Evolutionary conservation across 2,113 vertebrate species (phyloP).

Genomic region (Prunella fulvescens): DNA sequence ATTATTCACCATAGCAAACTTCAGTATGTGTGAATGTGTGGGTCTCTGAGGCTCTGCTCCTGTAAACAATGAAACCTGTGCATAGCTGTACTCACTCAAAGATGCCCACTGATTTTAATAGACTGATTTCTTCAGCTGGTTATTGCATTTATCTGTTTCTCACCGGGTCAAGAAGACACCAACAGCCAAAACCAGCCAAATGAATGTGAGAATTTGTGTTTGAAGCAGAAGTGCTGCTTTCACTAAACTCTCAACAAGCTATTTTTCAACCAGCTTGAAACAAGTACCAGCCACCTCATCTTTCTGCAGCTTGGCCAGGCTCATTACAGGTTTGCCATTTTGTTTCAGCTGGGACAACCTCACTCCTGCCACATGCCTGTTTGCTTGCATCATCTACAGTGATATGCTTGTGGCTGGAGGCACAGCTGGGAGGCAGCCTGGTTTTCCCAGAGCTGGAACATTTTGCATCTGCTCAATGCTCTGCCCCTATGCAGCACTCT

Average conservation of each 20-base stretch:
- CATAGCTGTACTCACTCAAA: background rate
- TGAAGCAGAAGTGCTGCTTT: too few species aligned
- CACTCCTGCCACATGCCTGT: background rate
- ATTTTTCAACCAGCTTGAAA: background rate
- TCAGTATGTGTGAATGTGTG: background rate
- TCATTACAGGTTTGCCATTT: background rate
- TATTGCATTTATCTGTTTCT: background rate
- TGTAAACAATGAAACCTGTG: background rate
- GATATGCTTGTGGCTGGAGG: background rate
- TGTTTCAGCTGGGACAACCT: background rate
- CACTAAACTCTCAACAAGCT: background rate
- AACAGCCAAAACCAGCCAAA: background rate
- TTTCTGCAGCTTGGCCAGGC: background rate
- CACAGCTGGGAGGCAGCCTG: background rate
- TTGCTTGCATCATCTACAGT: background rate
- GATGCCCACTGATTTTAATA: background rate
- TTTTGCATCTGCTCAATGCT: background rate
- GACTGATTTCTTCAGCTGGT: background rate
- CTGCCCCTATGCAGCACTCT: background rate
- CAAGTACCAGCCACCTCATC: background rate
- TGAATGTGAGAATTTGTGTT: background rate
- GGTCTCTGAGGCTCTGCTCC: background rate
- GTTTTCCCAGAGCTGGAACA: fast-evolving
- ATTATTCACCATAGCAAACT: background rate
- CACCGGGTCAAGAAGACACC: background rate